Percentiles rank a stretch among this genome's conserved stretches.
Conservation (phyloP, 2,113 vertebrate species). For the Zapus hudsonius region DNA sequence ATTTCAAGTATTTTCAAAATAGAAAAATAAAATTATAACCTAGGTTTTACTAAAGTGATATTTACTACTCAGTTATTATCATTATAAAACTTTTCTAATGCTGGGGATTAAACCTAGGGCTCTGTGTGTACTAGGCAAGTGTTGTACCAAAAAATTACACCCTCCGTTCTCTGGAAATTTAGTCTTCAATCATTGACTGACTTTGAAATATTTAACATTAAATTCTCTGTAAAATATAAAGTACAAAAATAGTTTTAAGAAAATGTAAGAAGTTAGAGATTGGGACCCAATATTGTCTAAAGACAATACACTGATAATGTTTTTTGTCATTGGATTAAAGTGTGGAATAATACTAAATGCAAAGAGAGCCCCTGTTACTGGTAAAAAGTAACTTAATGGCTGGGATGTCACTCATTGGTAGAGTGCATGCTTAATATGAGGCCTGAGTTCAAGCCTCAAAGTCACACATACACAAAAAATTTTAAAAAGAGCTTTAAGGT, state of each 20-base stretch:
- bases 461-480: too few relatives aligned
- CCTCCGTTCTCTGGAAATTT: background rate
- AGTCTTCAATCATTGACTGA: background rate
- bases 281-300: too few relatives aligned
- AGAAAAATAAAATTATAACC: conserved; percentile 37
- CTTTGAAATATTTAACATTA: conserved; percentile 6
- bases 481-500: background rate
- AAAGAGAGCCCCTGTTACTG: background rate
- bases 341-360: background rate
- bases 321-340: background rate
- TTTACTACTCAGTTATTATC: background rate
- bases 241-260: background rate
- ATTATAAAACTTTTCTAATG: background rate
- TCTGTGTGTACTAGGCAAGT: background rate
- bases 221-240: conserved; percentile 1
- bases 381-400: background rate
- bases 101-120: background rate
- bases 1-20: background rate
- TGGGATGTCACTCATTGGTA: background rate
- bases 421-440: background rate
- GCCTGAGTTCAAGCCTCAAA: background rate
- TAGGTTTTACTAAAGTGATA: background rate
- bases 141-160: background rate
- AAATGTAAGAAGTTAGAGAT: conserved; percentile 12
- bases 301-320: background rate